Evolutionary conservation across 2,113 vertebrate genomes (phyloP).

Genomic region (Opisthocomus hoazin): DNA sequence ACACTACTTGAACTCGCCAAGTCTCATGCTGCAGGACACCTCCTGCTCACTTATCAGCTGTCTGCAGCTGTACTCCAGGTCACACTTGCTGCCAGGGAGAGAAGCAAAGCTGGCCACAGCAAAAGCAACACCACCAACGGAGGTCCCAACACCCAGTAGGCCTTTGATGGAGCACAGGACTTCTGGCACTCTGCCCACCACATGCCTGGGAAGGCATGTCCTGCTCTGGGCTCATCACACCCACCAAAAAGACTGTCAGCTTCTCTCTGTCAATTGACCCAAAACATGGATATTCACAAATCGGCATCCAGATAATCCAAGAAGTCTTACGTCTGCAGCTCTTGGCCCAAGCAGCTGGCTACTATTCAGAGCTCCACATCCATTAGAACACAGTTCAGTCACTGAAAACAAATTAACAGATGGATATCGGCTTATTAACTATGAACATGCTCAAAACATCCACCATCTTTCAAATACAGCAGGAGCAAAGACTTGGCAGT

Average conservation of each 20-base stretch:
- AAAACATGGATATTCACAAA: neutral
- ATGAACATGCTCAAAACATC: neutral
- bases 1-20: neutral
- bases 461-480: neutral
- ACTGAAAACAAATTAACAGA: neutral
- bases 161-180: neutral
- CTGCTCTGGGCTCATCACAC: neutral
- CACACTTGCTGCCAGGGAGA: neutral
- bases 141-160: accelerated
- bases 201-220: accelerated
- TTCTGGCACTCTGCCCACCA: neutral
- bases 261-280: neutral
- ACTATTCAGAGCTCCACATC: neutral
- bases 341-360: neutral
- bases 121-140: neutral
- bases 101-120: neutral
- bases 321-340: neutral
- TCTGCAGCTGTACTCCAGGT: neutral
- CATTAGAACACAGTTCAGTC: neutral
- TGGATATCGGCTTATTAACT: neutral
- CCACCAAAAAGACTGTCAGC: neutral
- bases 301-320: neutral
- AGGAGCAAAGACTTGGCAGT: neutral
- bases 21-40: neutral
- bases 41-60: constrained; percentile 43